phyloP scores from a whole-genome alignment of 2,113 vertebrate species.

The Scomber japonicus region DNA sequence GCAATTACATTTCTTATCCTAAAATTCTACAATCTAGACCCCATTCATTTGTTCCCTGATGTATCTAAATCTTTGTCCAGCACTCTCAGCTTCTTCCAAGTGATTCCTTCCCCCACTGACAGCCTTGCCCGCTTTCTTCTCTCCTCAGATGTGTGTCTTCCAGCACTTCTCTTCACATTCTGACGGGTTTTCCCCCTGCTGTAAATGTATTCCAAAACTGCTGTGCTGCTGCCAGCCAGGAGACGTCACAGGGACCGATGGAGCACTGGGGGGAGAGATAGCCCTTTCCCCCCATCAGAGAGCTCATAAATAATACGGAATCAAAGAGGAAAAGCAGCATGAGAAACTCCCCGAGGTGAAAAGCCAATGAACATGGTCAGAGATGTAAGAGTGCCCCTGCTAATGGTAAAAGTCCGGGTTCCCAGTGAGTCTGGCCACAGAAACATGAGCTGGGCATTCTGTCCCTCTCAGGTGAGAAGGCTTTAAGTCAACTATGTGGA shows the following conservation, averaged over 20 bases:
- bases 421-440: slow-evolving; percentile 29
- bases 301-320: slow-evolving; percentile 77
- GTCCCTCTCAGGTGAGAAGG: slow-evolving; percentile 63
- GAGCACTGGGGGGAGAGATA: slow-evolving; percentile 66
- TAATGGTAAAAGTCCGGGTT: slow-evolving; percentile 44
- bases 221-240: slow-evolving; percentile 63
- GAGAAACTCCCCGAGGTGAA: slow-evolving; percentile 62
- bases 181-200: slow-evolving; percentile 55
- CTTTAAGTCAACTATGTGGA: slow-evolving; percentile 56
- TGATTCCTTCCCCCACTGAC: slow-evolving; percentile 43
- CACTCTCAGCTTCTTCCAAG: slow-evolving; percentile 34
- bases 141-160: slow-evolving; percentile 54
- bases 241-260: slow-evolving; percentile 65
- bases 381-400: slow-evolving; percentile 43
- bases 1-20: slow-evolving; percentile 44
- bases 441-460: slow-evolving; percentile 50
- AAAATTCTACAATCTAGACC: slow-evolving; percentile 34
- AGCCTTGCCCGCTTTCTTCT: slow-evolving; percentile 39
- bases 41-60: slow-evolving; percentile 57
- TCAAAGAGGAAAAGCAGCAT: slow-evolving; percentile 70
- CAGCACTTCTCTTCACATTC: slow-evolving; percentile 40
- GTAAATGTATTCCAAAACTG: slow-evolving; percentile 72
- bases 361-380: slow-evolving; percentile 58
- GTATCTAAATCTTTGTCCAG: slow-evolving; percentile 66
- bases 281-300: slow-evolving; percentile 39